These are phyloP conservation scores for Drosophila nebulosa DNA, from an alignment of 1,140 invertebrate genomes.

Conservation along the genomic window DNA sequence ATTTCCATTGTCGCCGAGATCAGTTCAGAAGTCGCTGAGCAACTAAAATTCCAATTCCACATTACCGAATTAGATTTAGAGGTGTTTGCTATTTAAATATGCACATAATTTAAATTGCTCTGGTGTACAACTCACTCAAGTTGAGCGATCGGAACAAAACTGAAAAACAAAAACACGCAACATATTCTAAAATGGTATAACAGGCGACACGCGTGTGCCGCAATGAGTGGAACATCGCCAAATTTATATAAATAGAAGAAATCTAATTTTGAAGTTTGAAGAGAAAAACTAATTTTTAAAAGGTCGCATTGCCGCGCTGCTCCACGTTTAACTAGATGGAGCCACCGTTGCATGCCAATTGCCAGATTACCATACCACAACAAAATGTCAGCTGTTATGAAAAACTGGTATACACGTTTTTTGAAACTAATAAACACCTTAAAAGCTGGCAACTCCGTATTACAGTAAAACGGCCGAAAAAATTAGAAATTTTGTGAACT, in stretches of 20 bases:
- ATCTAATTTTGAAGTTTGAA: conserved; percentile 67
- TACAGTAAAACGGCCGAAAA: too few relatives aligned
- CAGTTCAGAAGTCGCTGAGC: conserved; percentile 28
- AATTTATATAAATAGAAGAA: conserved; percentile 67
- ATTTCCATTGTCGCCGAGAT: conserved; percentile 28
- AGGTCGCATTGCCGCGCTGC: too few relatives aligned
- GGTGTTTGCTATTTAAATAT: conserved; percentile 34
- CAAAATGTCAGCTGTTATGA: too few relatives aligned
- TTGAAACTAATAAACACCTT: too few relatives aligned
- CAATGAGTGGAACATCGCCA: conserved; percentile 50
- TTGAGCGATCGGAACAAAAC: conserved; percentile 72
- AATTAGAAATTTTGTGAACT: too few relatives aligned
- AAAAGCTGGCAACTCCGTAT: too few relatives aligned
- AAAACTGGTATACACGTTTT: too few relatives aligned
- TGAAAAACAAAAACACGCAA: conserved; percentile 46
- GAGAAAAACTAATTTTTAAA: background rate
- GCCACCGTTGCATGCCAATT: too few relatives aligned
- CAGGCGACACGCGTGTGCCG: conserved; percentile 44
- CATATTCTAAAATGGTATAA: conserved; percentile 66
- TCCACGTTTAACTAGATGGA: too few relatives aligned
- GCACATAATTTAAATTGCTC: conserved; percentile 32
- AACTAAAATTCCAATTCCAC: conserved; percentile 68
- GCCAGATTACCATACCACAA: too few relatives aligned
- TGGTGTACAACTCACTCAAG: conserved; percentile 69
- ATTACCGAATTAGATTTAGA: conserved; percentile 65